Conservation (phyloP, 2,888 invertebrate genomes). For the Hemistola chrysoprasaria region DNA sequence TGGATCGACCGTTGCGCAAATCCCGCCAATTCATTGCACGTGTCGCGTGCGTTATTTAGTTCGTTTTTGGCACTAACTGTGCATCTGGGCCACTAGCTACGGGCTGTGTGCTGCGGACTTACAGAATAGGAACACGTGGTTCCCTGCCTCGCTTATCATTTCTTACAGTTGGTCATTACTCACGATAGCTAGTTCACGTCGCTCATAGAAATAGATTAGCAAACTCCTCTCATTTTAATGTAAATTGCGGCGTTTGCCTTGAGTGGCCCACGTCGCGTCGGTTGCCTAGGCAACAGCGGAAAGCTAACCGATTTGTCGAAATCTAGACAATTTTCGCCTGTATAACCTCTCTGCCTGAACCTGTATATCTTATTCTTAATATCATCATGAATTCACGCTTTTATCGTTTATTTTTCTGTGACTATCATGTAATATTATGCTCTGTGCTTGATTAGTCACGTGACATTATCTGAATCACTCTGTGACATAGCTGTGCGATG, state of each 20-base stretch:
- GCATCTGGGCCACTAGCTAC: too few relatives aligned
- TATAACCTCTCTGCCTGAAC: not conserved
- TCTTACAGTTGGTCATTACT: not conserved
- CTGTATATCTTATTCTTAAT: constrained; percentile 8
- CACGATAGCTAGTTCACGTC: constrained; percentile 9
- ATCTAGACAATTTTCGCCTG: constrained; percentile 11
- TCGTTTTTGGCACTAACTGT: constrained; percentile 1
- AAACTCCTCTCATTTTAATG: constrained; percentile 15
- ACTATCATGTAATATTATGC: constrained; percentile 3
- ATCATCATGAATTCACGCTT: constrained; percentile 4
- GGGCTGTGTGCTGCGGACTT: too few relatives aligned
- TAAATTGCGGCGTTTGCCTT: constrained; percentile 14
- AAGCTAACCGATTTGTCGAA: constrained; percentile 1
- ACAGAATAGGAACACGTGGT: constrained; percentile 9
- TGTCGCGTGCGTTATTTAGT: not conserved
- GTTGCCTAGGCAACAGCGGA: constrained; percentile 39
- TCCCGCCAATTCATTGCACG: not conserved
- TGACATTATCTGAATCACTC: not conserved
- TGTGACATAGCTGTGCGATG: not conserved
- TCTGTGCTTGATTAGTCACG: too few relatives aligned
- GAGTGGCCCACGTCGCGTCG: constrained; percentile 20
- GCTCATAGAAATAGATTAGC: constrained; percentile 10
- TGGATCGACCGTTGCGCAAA: not conserved
- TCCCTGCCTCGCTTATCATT: not conserved
- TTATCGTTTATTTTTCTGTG: constrained; percentile 13